These are phyloP conservation scores for Norana najaformis DNA, from an alignment of 2,888 invertebrate genomes.

Conservation along the genomic window DNA sequence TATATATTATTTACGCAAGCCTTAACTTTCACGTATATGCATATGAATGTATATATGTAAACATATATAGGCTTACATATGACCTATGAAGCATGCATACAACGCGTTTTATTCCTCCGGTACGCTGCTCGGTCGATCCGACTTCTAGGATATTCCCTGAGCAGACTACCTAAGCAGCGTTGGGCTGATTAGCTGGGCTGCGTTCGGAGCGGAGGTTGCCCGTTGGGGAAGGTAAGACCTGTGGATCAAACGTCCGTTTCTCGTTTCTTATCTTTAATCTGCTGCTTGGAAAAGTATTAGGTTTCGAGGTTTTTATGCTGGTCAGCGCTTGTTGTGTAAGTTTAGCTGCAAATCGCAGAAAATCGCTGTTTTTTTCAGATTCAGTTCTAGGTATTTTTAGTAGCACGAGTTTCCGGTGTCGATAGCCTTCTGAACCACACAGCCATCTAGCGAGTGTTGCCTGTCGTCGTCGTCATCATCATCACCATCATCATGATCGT, in stretches of 20 bases:
- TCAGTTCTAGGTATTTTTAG: neutral
- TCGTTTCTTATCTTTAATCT: neutral
- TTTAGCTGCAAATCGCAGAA: neutral
- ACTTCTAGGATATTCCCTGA: neutral
- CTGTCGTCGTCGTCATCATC: too few relatives aligned
- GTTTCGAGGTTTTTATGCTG: neutral
- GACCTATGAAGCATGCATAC: neutral
- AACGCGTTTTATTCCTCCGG: neutral
- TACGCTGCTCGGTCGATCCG: neutral
- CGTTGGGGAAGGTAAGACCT: neutral
- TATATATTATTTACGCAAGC: too few relatives aligned
- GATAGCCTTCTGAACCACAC: too few relatives aligned
- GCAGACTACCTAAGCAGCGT: neutral
- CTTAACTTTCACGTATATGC: too few relatives aligned
- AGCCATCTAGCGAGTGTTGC: too few relatives aligned
- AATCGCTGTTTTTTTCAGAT: neutral
- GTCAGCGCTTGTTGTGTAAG: neutral
- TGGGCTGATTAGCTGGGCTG: too few relatives aligned
- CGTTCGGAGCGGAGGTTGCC: too few relatives aligned
- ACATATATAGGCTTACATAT: too few relatives aligned
- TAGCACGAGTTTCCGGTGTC: too few relatives aligned
- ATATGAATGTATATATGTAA: too few relatives aligned
- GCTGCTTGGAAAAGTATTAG: neutral
- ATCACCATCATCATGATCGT: too few relatives aligned
- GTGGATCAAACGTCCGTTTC: neutral